These are phyloP conservation scores for Plecturocebus donacophilus DNA, from an alignment of 2,113 vertebrate genomes.

Conservation along the genomic window DNA sequence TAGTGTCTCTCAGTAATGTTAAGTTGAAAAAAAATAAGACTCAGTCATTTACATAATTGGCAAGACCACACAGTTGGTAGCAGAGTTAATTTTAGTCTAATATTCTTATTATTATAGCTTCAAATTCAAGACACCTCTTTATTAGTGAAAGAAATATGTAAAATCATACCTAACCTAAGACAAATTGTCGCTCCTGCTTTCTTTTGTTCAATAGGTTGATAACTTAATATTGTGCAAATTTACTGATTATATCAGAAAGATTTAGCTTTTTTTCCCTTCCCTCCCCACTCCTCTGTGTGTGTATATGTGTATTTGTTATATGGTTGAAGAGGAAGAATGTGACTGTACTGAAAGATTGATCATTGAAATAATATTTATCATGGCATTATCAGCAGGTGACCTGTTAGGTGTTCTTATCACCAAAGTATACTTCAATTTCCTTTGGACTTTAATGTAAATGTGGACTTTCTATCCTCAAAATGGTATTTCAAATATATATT, in stretches of 20 bases:
- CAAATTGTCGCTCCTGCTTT: neutral
- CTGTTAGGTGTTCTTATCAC: neutral
- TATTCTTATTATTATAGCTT: neutral
- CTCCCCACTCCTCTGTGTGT: neutral
- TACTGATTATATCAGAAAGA: neutral
- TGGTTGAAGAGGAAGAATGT: too few species aligned
- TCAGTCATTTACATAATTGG: neutral
- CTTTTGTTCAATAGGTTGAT: neutral
- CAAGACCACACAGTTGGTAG: neutral
- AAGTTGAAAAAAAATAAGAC: neutral
- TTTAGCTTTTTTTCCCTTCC: neutral
- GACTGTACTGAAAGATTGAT: neutral
- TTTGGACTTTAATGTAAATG: neutral
- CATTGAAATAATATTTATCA: neutral
- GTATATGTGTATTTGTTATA: neutral
- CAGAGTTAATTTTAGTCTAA: neutral
- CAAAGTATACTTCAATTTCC: neutral
- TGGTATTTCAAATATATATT: neutral
- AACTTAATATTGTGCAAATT: neutral
- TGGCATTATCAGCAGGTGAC: neutral
- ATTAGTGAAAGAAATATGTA: neutral
- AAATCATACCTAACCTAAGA: neutral
- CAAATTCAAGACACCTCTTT: neutral
- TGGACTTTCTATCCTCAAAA: neutral
- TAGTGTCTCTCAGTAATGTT: neutral